phyloP scores from a whole-genome alignment of 2,797 vertebrate genomes.

The Sebastes vulpes region DNA sequence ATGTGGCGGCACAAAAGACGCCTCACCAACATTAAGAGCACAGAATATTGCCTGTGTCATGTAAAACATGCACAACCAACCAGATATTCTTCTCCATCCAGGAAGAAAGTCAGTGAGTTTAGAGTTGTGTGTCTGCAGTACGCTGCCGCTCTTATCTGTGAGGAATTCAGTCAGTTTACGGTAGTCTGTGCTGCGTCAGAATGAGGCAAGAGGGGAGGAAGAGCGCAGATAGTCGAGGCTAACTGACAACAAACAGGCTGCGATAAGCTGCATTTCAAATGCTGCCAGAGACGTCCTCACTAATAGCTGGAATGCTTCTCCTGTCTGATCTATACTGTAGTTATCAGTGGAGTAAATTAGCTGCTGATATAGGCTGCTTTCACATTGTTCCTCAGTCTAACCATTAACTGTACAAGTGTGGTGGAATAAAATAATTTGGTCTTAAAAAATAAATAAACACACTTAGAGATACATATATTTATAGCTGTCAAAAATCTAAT shows the following conservation, averaged over 20 bases:
- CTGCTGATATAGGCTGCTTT: slow-evolving; percentile 28
- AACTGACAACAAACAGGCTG: slow-evolving; percentile 68
- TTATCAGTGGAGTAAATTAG: slow-evolving; percentile 56
- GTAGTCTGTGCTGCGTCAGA: slow-evolving; percentile 75
- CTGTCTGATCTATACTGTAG: slow-evolving; percentile 31
- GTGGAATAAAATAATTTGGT: not conserved
- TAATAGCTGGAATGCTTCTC: slow-evolving; percentile 48
- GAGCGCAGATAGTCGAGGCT: slow-evolving; percentile 52
- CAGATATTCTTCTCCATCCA: not conserved
- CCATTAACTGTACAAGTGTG: not conserved
- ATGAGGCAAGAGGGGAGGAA: slow-evolving; percentile 62
- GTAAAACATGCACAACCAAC: not conserved
- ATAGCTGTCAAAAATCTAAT: not conserved
- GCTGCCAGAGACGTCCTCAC: slow-evolving; percentile 23
- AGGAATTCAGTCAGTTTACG: slow-evolving; percentile 68
- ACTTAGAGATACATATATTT: not conserved
- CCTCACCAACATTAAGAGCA: not conserved
- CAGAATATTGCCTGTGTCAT: not conserved
- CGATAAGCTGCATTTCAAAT: slow-evolving; percentile 65
- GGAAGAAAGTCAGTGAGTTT: not conserved
- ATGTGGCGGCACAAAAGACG: not conserved
- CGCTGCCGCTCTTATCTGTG: slow-evolving; percentile 55
- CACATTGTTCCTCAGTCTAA: slow-evolving; percentile 11
- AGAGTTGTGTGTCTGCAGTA: not conserved
- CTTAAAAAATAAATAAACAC: not conserved